Evolutionary conservation across 1,140 invertebrate species (phyloP), one percentile per base, ranked within the genome.

Genomic region (Druon quercuslanigerum): DNA sequence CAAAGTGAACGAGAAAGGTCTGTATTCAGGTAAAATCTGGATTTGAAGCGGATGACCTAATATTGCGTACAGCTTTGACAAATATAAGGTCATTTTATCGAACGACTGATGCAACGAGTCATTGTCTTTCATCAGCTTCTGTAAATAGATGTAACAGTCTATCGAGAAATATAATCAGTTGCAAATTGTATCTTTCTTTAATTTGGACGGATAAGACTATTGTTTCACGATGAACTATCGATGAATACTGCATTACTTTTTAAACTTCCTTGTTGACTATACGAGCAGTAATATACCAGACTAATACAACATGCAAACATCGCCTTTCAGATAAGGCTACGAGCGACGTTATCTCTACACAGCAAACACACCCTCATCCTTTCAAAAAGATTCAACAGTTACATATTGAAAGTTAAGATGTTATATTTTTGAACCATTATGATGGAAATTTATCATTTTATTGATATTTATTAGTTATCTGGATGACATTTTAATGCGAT

Each of bases 81-180:
- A 85, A 75, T 79, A 82, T 75, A 72, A 81, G 79, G 57, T 46
- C 51, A 57, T 71, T 84, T 81, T 86, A 87, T 86, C 84, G 77
- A 79, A 71, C 52, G 83, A 79, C 87, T 90, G 88, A 90, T 87
- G 89, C 88, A 91, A 91, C 82, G 78, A 86, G 86, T 87, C 89
- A 88, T 80, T 80, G 77, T 74, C 84, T 91, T 91, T 90, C 90
- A 85, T 91, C 89, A 90, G 85, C 85, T 81, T 73, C 74, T 66
- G 40, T 20, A 66, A 66, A 66, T 66, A 66, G 60, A 66, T 66
- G 60, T 66, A 66, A 66, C 57, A 66, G 25, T 40, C 60, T 16
- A 66, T 66, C 60, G n/a, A 66, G 20, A 40, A 66, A 66, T 66
- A 20, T 66, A 66, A 66, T 66, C 60, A 66, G 60, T 66, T 66